Evolutionary conservation across 2,113 vertebrate genomes (phyloP).

Genomic region (Fulica atra): DNA sequence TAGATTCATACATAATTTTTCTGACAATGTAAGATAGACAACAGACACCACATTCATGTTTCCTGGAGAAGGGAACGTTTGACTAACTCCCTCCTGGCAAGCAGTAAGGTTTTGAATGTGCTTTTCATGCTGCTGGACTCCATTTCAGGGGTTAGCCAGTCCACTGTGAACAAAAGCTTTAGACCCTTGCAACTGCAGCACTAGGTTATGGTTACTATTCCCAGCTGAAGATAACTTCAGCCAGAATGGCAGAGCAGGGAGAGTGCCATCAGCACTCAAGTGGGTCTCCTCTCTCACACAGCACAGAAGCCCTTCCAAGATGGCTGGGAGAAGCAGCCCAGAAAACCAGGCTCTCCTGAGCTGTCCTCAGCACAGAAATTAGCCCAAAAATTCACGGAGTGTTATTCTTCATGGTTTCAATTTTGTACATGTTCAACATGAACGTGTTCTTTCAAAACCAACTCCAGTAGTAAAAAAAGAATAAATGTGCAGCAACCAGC

Average conservation of each 20-base stretch:
- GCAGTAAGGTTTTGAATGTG: neutral
- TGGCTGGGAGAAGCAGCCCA: neutral
- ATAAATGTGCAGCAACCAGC: neutral
- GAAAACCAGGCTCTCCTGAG: neutral
- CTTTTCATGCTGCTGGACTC: neutral
- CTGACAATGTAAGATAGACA: neutral
- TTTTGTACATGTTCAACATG: neutral
- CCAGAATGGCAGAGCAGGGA: neutral
- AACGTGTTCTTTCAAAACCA: slow-evolving; percentile 23
- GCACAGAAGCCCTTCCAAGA: neutral
- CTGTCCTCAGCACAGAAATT: neutral
- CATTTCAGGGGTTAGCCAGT: neutral
- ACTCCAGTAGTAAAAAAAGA: neutral
- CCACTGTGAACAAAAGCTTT: neutral
- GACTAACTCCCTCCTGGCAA: neutral
- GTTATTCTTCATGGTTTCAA: neutral
- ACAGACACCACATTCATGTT: neutral
- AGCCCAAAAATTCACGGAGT: neutral
- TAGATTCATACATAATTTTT: neutral
- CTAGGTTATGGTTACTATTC: neutral
- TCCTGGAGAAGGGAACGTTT: neutral
- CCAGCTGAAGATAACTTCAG: neutral
- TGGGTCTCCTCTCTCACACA: neutral
- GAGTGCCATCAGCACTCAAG: neutral
- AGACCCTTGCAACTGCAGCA: neutral